Percentiles rank a stretch among this genome's conserved stretches.
Conservation (phyloP, 2,888 invertebrate species). For the Lasioglossum villosulum region DNA sequence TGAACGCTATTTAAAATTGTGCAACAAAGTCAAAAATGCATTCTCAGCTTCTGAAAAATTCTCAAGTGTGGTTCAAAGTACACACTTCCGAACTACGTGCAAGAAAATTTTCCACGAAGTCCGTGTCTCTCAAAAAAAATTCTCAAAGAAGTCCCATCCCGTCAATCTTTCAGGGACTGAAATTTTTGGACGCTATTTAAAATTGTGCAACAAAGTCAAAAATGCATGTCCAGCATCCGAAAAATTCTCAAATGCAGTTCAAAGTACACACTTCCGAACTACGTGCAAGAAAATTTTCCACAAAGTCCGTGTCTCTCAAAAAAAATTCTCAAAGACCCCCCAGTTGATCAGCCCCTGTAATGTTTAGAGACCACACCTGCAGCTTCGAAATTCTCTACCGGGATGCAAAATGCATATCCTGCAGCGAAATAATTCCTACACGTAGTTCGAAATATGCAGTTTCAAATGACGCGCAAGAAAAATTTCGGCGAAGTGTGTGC, state of each 20-base stretch:
- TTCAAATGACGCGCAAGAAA: neutral
- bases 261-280: neutral
- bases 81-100: no score
- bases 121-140: no score
- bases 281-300: neutral
- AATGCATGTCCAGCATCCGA: no score
- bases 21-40: no score
- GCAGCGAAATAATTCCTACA: neutral
- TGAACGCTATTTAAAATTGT: no score
- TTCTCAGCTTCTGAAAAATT: no score
- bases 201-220: neutral
- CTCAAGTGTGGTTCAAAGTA: no score
- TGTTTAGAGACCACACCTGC: neutral
- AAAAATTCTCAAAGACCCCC: neutral
- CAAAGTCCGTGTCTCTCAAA: neutral
- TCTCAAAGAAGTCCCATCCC: no score
- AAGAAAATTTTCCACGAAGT: no score
- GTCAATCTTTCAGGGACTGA: no score
- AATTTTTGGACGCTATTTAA: no score
- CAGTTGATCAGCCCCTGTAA: neutral
- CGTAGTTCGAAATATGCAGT: neutral
- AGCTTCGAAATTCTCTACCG: neutral
- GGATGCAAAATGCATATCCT: neutral
- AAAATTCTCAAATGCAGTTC: neutral
- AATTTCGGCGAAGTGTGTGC: neutral